A percentile compares a stretch with the other conserved stretches of the same genome.
Conservation (phyloP, 1,140 invertebrate species). For the Alviniconcha marisindica region DNA sequence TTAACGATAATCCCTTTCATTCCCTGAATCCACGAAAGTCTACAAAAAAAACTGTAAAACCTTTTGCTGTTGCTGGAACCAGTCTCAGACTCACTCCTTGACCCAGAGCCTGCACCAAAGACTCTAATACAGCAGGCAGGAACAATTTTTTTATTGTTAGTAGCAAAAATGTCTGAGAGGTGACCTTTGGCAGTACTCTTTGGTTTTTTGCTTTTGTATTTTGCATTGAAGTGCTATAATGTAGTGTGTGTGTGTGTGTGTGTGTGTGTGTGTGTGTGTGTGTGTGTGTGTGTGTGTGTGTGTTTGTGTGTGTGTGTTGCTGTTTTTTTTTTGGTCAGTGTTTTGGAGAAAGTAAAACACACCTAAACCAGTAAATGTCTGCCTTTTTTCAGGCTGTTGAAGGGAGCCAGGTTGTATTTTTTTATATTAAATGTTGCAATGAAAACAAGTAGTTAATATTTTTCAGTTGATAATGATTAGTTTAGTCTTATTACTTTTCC, state of each 20-base stretch:
- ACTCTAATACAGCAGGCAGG: no score
- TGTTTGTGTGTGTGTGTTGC: constrained; percentile 20
- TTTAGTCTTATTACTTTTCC: no score
- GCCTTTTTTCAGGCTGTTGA: constrained; percentile 15
- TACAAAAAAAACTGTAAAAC: neutral
- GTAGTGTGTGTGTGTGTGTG: neutral
- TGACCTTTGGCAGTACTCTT: no score
- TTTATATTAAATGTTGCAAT: no score
- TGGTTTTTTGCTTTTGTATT: neutral
- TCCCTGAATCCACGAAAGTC: no score
- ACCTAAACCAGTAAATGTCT: neutral
- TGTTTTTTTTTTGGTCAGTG: constrained; percentile 20
- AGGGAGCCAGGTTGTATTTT: no score
- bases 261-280: neutral
- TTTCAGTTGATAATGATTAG: neutral
- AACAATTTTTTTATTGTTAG: no score
- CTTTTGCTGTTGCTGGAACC: no score
- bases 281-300: neutral
- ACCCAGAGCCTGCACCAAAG: neutral
- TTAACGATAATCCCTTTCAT: no score
- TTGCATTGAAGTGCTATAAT: no score
- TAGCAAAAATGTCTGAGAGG: no score
- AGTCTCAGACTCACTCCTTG: neutral
- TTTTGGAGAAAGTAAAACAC: constrained; percentile 6
- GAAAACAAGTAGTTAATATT: constrained; percentile 11